Conservation (phyloP, 2,113 vertebrate genomes). For the Chaetops frenatus region DNA sequence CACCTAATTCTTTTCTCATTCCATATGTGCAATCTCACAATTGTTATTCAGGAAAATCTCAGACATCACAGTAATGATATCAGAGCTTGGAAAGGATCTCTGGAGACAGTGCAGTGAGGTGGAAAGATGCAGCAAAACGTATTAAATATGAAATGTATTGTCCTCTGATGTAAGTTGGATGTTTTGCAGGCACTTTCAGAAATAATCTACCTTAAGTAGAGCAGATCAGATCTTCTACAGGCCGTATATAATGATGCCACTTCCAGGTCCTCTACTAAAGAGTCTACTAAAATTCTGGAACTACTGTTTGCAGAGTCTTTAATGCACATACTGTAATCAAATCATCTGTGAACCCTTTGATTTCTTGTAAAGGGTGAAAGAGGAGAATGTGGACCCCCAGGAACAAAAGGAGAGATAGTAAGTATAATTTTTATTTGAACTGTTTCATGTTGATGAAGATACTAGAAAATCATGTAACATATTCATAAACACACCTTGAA, state of each 20-base stretch:
- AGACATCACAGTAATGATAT: neutral
- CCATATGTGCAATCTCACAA: neutral
- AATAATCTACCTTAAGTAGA: neutral
- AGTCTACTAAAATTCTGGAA: neutral
- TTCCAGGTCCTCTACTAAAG: neutral
- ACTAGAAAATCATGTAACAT: neutral
- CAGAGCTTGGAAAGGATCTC: neutral
- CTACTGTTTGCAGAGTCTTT: neutral
- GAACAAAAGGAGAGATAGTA: conserved; percentile 81
- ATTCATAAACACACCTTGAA: neutral
- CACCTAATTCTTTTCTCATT: neutral
- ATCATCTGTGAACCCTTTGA: neutral
- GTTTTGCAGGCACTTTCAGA: neutral
- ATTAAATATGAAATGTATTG: neutral
- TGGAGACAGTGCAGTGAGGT: fast-evolving
- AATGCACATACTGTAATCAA: neutral
- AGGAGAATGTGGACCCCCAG: conserved; percentile 84
- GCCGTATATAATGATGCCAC: neutral
- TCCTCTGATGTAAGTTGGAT: neutral
- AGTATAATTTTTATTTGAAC: conserved; percentile 1
- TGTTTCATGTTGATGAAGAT: neutral
- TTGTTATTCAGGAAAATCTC: neutral
- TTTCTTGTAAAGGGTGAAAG: conserved; percentile 73
- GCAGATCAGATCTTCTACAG: neutral
- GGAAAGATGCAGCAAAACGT: neutral